Base-by-base conservation (phyloP, 2,113 vertebrate species). In the Progne subis region DNA sequence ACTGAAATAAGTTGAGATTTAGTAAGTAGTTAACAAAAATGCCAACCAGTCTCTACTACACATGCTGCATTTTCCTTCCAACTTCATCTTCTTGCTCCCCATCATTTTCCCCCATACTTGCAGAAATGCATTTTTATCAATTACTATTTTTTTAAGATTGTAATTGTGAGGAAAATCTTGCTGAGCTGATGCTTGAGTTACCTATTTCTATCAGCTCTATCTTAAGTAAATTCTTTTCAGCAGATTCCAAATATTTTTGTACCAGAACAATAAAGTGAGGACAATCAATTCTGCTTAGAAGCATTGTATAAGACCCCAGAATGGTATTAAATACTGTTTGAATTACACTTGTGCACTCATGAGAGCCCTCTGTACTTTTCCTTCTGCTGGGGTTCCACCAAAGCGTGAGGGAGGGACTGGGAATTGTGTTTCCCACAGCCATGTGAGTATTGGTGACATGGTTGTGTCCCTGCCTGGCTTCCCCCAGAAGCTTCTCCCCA, bases 381-480 rank as follows among this genome's bases (percentile, higher is more conserved):
- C 23, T 79, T 50, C 29, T 57, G 49, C 68, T 11, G 31, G 5
- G 20, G 3, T 74, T 44, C 14, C 20, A 26, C 31, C 29, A 16
- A 26, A 50, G 46, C 0, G 0, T 32, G 41, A n/a, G 56, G 60
- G 64, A 75, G 32, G 23, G 12, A 14, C 34, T 21, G 50, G 24
- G 56, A 67, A 29, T 9, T 11, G 18, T n/a, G n/a, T n/a, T n/a
- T n/a, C n/a, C n/a, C n/a, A n/a, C n/a, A n/a, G n/a, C n/a, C n/a
- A n/a, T n/a, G n/a, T 7, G 13, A 6, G 24, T n/a, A 1, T 29
- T 70, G 63, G 31, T 55, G 71, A 5, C 9, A 3, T 1, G n/a
- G 25, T 3, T n/a, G 19, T 64, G 12, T 25, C 20, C 46, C 55
- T 26, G 50, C 26, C 2, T 11, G 41, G 17, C 39, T 65, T 39